Conservation (phyloP, 2,797 vertebrate genomes). For the Melopsittacus undulatus region DNA sequence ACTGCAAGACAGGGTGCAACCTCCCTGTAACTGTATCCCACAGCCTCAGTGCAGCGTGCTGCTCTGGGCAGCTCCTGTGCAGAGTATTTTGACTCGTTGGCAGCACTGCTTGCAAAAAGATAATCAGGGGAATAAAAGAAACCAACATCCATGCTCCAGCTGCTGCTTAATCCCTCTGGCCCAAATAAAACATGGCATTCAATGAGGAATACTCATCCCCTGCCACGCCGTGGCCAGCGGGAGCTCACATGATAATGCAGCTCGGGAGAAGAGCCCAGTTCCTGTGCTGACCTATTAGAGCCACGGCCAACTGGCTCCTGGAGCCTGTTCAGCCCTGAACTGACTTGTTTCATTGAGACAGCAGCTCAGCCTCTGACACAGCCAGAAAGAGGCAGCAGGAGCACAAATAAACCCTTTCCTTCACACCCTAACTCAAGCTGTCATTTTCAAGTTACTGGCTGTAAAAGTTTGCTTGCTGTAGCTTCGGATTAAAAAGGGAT, state of each 20-base stretch:
- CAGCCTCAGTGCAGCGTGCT: background rate
- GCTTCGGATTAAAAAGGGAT: background rate
- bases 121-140: slow-evolving; percentile 16
- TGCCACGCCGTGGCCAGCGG: background rate
- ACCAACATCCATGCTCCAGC: slow-evolving; percentile 33
- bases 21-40: background rate
- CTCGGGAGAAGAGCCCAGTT: background rate
- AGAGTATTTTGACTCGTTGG: background rate
- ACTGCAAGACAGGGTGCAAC: background rate
- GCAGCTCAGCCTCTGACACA: background rate
- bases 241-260: slow-evolving; percentile 27
- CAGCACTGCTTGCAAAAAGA: background rate
- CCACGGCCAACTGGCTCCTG: background rate
- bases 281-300: background rate
- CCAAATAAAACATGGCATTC: slow-evolving; percentile 31
- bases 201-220: slow-evolving; percentile 13
- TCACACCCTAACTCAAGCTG: background rate
- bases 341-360: slow-evolving; percentile 15
- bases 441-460: background rate
- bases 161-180: slow-evolving; percentile 65
- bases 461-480: background rate
- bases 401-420: background rate
- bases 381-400: background rate
- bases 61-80: background rate
- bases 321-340: slow-evolving; percentile 25